These are phyloP conservation scores for Diarsia mendica DNA, from an alignment of 2,888 invertebrate species.

Conservation along the genomic window DNA sequence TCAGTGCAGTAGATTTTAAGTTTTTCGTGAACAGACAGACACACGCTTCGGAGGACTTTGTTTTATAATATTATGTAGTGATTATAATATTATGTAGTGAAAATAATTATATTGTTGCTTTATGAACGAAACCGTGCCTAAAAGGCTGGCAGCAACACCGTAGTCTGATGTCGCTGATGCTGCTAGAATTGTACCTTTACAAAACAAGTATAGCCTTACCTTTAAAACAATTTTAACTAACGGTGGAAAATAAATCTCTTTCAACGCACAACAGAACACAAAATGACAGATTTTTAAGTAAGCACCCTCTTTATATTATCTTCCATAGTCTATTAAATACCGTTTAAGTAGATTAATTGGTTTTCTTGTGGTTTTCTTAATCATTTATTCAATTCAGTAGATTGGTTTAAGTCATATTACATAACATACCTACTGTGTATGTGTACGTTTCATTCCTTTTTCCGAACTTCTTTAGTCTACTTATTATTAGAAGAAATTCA, in stretches of 20 bases:
- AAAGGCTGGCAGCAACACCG: neutral
- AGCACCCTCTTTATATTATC: constrained; percentile 23
- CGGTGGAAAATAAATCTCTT: neutral
- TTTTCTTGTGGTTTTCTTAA: constrained; percentile 28
- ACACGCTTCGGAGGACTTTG: too few species aligned
- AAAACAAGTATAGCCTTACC: constrained; percentile 3
- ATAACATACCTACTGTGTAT: neutral
- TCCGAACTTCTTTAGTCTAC: neutral
- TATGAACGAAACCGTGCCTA: neutral
- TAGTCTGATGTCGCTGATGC: too few species aligned
- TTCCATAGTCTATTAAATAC: constrained; percentile 16
- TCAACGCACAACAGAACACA: neutral
- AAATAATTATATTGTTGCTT: neutral
- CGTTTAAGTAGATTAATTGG: constrained; percentile 12
- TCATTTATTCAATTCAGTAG: neutral
- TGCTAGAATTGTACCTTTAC: too few species aligned
- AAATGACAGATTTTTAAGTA: neutral
- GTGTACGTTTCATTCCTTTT: neutral
- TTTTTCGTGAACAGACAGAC: too few species aligned
- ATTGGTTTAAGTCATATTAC: neutral
- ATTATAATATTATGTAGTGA: too few species aligned
- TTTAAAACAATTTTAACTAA: neutral
- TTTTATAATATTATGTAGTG: too few species aligned
- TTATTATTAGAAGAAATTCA: neutral
- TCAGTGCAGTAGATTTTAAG: too few species aligned